Evolutionary conservation across 2,888 invertebrate genomes (phyloP).

Genomic region (Xanthia icteritia): DNA sequence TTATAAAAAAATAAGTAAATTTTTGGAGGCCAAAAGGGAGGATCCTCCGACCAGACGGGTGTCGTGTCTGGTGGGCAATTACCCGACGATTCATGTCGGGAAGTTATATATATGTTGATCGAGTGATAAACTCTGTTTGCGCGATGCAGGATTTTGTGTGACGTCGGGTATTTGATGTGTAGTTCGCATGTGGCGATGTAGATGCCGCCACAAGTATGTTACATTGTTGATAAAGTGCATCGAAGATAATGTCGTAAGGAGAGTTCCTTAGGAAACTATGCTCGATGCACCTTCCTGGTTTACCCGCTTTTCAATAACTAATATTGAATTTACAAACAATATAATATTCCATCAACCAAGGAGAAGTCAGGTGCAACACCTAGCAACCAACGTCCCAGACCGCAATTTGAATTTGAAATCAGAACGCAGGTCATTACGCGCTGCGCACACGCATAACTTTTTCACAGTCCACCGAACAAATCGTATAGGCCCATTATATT

Average conservation of each 20-base stretch:
- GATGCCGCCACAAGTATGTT: no score
- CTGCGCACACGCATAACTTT: constrained; percentile 68
- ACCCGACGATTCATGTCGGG: no score
- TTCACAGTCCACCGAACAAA: constrained; percentile 71
- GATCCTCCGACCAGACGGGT: no score
- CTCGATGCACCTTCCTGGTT: neutral
- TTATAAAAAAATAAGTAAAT: neutral
- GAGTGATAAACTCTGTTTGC: no score
- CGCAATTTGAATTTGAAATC: constrained; percentile 73
- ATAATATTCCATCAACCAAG: constrained; percentile 14
- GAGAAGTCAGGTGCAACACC: constrained; percentile 55
- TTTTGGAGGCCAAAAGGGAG: no score
- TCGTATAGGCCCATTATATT: constrained; percentile 65
- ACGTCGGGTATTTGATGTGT: no score
- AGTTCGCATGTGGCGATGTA: no score
- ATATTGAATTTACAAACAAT: neutral
- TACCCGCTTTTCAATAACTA: neutral
- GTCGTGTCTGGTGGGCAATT: no score
- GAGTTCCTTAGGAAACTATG: neutral
- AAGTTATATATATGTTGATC: no score
- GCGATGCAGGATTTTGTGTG: no score
- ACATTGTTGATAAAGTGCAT: no score
- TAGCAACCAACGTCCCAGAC: constrained; percentile 49
- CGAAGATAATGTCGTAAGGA: no score
- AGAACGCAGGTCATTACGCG: constrained; percentile 67